A percentile compares a stretch with the other conserved stretches of the same genome.
Evolutionary conservation across 2,113 vertebrate genomes (phyloP).

Genomic region (Eonycteris spelaea): DNA sequence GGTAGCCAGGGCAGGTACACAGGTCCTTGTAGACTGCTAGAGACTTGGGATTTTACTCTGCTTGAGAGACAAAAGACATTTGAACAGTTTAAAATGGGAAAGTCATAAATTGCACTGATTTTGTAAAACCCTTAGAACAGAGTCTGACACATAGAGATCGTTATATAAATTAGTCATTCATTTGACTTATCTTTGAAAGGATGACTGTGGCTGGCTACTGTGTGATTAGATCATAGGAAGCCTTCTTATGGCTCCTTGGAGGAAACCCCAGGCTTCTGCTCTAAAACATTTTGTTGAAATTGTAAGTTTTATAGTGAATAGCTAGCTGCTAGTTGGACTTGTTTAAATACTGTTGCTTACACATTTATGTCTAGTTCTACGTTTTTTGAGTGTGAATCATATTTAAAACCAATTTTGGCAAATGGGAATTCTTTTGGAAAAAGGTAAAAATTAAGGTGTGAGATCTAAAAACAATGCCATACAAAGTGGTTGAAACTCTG

Average conservation of each 20-base stretch:
- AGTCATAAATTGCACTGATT: neutral
- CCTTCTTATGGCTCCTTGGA: neutral
- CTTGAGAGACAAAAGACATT: neutral
- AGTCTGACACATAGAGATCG: neutral
- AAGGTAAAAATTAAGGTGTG: neutral
- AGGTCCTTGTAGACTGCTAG: neutral
- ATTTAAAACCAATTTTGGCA: neutral
- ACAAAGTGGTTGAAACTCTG: neutral
- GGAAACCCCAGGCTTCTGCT: neutral
- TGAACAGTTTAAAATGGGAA: neutral
- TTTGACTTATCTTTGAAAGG: neutral
- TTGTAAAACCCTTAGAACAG: neutral
- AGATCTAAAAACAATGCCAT: neutral
- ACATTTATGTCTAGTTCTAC: neutral
- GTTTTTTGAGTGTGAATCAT: neutral
- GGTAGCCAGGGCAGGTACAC: neutral
- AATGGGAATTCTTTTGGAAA: neutral
- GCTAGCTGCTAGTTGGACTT: neutral
- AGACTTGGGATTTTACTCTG: neutral
- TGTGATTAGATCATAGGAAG: neutral
- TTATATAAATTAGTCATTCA: neutral
- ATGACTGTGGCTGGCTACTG: neutral
- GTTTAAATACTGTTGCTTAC: neutral
- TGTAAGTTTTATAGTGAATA: neutral
- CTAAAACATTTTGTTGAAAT: neutral